Base-by-base conservation (phyloP, 2,797 vertebrate genomes). In the Phrynocephalus guinanensis region DNA sequence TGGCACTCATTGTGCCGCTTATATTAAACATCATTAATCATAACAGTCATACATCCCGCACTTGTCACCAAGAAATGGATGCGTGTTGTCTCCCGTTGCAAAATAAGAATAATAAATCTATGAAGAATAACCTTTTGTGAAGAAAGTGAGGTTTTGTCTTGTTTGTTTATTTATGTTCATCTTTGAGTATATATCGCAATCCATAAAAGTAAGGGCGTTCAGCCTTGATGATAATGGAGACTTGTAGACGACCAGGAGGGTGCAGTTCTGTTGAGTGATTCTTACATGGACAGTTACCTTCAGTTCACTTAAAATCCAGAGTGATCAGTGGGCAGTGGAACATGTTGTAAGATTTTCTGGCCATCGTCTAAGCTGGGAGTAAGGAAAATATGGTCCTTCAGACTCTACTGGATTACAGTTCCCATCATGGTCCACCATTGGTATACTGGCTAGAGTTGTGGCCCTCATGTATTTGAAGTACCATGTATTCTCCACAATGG, bases 11-110 rank as follows among this genome's bases (percentile, higher is more conserved):
- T 86, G 0, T 0, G 52, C 91, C 50, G 22, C 75, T 68, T 83
- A 50, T 92, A 82, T 86, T 92, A 91, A 93, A 89, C 60, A 56
- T 83, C 22, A 20, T 88, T 88, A 92, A 79, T 93, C 85, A 90
- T 44, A 48, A 86, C 78, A 78, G 76, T 56, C 67, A 5, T 87
- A 50, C 28, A 38, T 73, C 22, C 63, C 79, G 67, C 33, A 52
- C 48, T 89, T 90, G 68, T 88, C 87, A 50, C 75, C 0, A 7
- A 84, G 76, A 63, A 82, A 71, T 78, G 52, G 33, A 33, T 87
- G 6, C 78, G 87, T 82, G 87, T 91, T 88, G 38, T 83, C 87
- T 89, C 70, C 28, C 5, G 38, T 71, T 92, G 75, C 85, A 88
- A 91, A 76, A 86, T 71, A 50, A 33, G 52, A 87, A 68, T 71